Evolutionary conservation across 2,113 vertebrate species (phyloP).

Genomic region (Burhinus bistriatus): DNA sequence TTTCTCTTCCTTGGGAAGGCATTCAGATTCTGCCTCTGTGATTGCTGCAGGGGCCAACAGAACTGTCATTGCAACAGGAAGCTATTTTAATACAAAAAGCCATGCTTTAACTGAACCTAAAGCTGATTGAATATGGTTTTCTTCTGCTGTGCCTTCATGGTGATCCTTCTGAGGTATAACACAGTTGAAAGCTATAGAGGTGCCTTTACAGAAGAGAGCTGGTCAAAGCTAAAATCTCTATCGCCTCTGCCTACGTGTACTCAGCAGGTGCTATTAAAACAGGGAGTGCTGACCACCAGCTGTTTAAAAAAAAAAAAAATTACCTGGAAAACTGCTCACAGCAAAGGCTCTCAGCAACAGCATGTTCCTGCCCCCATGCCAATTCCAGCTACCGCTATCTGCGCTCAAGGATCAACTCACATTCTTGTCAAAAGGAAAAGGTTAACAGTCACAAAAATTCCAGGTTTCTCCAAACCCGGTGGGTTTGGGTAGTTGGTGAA

Average conservation of each 20-base stretch:
- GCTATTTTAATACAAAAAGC: background rate
- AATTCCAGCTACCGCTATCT: background rate
- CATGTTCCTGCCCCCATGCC: rapidly evolving
- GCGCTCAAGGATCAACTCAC: background rate
- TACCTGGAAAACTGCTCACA: background rate
- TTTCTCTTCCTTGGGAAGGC: background rate
- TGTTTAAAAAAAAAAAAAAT: background rate
- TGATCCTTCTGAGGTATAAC: background rate
- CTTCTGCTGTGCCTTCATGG: background rate
- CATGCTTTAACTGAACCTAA: conserved; percentile 5
- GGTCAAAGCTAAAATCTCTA: background rate
- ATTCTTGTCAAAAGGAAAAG: background rate
- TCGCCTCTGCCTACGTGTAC: background rate
- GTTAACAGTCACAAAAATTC: background rate
- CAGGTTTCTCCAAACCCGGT: background rate
- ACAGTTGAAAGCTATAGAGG: background rate
- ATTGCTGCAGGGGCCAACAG: background rate
- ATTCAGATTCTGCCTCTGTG: background rate
- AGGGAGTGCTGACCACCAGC: background rate
- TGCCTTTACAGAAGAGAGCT: background rate
- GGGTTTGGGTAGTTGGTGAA: background rate
- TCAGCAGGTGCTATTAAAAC: background rate
- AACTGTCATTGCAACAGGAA: background rate
- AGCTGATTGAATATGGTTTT: background rate
- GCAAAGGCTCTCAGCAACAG: background rate